Conservation (phyloP, 2,113 vertebrate species). For the Plecturocebus donacophilus region DNA sequence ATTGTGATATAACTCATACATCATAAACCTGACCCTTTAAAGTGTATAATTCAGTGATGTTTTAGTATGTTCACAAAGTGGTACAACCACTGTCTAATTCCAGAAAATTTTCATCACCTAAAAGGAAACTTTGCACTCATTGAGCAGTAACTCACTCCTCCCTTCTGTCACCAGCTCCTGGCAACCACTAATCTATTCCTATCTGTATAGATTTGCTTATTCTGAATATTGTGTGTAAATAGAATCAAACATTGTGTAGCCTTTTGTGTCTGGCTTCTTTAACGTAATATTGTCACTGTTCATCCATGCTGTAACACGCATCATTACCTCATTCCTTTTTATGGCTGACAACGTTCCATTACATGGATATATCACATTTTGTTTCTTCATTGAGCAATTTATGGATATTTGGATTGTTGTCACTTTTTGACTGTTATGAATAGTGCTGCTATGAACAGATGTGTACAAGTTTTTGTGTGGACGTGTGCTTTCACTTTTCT, state of each 20-base stretch:
- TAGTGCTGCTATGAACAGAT: background rate
- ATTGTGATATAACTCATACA: background rate
- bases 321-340: background rate
- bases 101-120: background rate
- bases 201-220: background rate
- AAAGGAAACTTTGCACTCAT: background rate
- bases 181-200: background rate
- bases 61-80: background rate
- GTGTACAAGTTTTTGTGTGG: background rate
- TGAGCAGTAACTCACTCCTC: background rate
- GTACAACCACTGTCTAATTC: background rate
- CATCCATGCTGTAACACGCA: background rate
- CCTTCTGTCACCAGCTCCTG: background rate
- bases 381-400: background rate
- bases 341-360: background rate
- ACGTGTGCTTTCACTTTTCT: slow-evolving; percentile 16
- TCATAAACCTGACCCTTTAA: background rate
- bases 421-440: slow-evolving; percentile 10
- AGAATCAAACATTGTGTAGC: background rate
- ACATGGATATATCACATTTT: background rate
- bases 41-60: background rate
- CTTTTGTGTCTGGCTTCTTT: background rate
- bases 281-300: background rate
- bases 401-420: background rate
- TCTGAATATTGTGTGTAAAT: background rate